Conservation (phyloP, 2,888 invertebrate genomes). For the Trichopria drosophilae region DNA sequence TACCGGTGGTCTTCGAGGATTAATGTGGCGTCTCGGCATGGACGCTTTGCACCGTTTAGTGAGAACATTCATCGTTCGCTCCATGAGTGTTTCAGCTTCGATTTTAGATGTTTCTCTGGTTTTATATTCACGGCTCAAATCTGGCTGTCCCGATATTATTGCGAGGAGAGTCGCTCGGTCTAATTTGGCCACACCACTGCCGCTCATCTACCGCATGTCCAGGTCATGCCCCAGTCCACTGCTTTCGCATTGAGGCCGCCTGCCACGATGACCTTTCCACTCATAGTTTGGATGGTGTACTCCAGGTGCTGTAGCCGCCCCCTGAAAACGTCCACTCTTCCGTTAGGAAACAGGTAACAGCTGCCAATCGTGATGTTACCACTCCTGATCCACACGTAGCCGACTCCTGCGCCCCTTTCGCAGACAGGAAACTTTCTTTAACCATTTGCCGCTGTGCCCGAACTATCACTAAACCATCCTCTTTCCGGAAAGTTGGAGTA, state of each 20-base stretch:
- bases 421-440: no score
- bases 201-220: no score
- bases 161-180: neutral
- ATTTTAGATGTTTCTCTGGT: neutral
- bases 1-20: neutral
- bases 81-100: neutral
- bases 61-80: neutral
- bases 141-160: neutral
- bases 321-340: no score
- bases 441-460: conserved; percentile 32
- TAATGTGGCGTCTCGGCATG: neutral
- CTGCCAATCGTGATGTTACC: no score
- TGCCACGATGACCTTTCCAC: conserved; percentile 29
- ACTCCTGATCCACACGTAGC: no score
- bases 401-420: no score
- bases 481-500: no score
- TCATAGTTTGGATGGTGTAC: no score
- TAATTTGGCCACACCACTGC: no score
- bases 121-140: neutral
- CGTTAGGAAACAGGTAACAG: no score
- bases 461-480: conserved; percentile 24
- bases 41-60: neutral
- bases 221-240: conserved; percentile 35
- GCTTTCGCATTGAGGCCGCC: conserved; percentile 34
- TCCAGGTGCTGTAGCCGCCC: no score